Evolutionary conservation across 2,113 vertebrate species (phyloP), one percentile per base, ranked within the genome.

Genomic region (Entosphenus tridentatus): DNA sequence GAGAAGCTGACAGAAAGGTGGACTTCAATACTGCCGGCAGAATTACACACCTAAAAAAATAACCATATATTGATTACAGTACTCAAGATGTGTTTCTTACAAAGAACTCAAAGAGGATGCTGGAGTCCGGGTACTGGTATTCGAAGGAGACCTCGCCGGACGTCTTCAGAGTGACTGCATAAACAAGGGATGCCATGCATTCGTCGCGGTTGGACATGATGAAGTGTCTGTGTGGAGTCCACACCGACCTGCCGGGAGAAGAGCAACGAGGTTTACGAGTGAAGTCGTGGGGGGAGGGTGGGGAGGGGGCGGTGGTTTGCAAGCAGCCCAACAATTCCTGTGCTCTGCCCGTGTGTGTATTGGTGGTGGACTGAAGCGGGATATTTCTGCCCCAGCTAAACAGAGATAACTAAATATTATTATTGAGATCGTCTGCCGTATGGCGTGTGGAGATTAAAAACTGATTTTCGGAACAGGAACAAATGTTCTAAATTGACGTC

Each of bases 71-170:
- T 39, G 39, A 5, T 39, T 39, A 39, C 39, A 39, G 39, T 39
- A 39, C 39, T 39, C 1, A 39, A 39, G 39, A 39, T 39, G 39
- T 39, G 6, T 39, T 39, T 81, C 90, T 82, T 77, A 96, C 91
- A 11, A 83, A 97, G 76, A 97, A 96, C 77, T 96, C 88, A 70
- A 96, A 95, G 78, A 87, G 84, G 75, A 96, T 84, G 78, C 75
- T 84, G 77, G 74, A 83, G 75, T 95, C 91, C 1, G 88, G 83
- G 74, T 95, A 89, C 77, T 88, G 82, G 77, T 96, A 97, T 68
- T 92, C 85, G 62, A 96, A 97, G 71, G 80, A 80, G 70, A 93
- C 80, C 0, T 77, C 81, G 75, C 93, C 93, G 0, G 86, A 78
- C 73, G 88, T 82, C 79, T 97, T 96, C 73, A 97, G 81, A 80